Evolutionary conservation across 2,113 vertebrate genomes (phyloP).

Genomic region (Indri indri): DNA sequence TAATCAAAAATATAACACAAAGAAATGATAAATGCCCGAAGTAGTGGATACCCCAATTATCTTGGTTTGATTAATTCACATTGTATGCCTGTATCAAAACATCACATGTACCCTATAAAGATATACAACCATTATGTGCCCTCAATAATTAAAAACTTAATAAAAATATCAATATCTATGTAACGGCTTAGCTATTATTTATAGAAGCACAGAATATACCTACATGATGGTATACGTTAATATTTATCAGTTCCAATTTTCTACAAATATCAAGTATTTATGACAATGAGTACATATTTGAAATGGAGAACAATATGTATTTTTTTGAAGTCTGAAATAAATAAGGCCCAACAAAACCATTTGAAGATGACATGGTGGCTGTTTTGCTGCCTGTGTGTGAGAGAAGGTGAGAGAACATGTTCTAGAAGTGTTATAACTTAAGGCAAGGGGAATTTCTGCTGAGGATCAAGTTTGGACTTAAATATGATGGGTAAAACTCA

Average conservation of each 20-base stretch:
- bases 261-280: neutral
- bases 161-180: neutral
- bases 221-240: neutral
- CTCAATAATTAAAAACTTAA: too few species aligned
- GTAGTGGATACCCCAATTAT: too few species aligned
- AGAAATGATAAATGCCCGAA: too few species aligned
- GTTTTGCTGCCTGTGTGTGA: neutral
- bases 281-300: neutral
- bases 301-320: neutral
- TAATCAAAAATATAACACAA: neutral
- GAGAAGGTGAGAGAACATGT: neutral
- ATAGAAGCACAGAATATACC: neutral
- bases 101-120: too few species aligned
- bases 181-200: neutral
- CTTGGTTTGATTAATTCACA: too few species aligned
- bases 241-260: neutral
- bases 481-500: neutral
- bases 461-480: neutral
- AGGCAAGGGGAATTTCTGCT: neutral
- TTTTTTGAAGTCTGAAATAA: neutral
- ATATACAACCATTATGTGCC: too few species aligned
- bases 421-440: neutral
- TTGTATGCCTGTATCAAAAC: too few species aligned
- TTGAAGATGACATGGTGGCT: neutral
- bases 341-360: neutral